Percentiles rank a stretch among this genome's conserved stretches.
These are phyloP conservation scores for Gymnobelideus leadbeateri DNA, from an alignment of 2,113 vertebrate genomes.

Conservation along the genomic window DNA sequence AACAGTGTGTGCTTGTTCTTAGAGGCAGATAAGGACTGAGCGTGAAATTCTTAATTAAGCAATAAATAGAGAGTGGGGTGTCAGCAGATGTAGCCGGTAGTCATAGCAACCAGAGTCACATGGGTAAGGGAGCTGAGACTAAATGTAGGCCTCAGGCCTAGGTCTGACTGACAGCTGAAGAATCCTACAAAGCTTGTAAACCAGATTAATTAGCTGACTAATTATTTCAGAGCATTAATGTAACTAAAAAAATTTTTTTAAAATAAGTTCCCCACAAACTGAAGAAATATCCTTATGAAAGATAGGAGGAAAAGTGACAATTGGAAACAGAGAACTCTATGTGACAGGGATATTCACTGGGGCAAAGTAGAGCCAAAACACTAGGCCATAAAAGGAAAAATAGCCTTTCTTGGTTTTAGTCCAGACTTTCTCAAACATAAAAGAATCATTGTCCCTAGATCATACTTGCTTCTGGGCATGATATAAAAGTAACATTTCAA, in stretches of 20 bases:
- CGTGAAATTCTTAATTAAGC: conserved; percentile 94
- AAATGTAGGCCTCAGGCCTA: conserved; percentile 79
- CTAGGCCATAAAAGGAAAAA: neutral
- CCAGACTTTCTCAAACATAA: neutral
- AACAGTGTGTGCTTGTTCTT: conserved; percentile 91
- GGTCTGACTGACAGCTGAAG: conserved; percentile 88
- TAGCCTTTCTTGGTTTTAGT: neutral
- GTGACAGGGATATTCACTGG: neutral
- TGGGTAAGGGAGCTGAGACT: conserved; percentile 82
- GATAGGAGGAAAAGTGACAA: conserved; percentile 26
- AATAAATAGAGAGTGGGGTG: conserved; percentile 91
- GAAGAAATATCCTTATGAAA: conserved; percentile 59
- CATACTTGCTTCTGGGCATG: neutral
- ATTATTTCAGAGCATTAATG: conserved; percentile 88
- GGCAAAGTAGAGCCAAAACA: neutral
- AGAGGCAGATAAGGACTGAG: conserved; percentile 89
- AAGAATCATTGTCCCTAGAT: neutral
- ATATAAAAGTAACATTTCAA: neutral
- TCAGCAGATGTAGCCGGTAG: conserved; percentile 92
- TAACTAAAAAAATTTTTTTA: conserved; percentile 83
- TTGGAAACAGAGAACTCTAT: neutral
- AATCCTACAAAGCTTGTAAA: conserved; percentile 91
- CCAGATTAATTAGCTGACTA: conserved; percentile 88
- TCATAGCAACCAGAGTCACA: conserved; percentile 88
- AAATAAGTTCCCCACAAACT: conserved; percentile 76